Evolutionary conservation across 2,113 vertebrate genomes (phyloP).

Genomic region (Pseudorhombus dupliciocellatus): DNA sequence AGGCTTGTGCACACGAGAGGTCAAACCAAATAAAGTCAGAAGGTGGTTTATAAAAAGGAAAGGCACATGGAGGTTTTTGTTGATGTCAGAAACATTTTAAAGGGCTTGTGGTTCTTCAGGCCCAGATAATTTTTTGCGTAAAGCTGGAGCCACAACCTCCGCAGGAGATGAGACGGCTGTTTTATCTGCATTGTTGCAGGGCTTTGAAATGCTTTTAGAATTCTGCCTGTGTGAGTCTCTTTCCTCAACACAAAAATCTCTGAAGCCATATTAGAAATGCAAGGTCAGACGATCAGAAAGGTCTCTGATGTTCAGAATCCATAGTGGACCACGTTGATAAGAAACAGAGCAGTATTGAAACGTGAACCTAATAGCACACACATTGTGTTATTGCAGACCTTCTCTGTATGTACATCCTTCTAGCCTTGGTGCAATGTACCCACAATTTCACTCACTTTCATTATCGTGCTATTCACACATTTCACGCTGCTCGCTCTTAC

Average conservation of each 20-base stretch:
- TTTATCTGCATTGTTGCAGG: background rate
- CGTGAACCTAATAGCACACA: too few species aligned
- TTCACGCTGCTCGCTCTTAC: slow-evolving; percentile 38
- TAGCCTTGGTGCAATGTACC: background rate
- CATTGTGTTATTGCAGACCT: background rate
- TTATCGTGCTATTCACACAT: slow-evolving; percentile 29
- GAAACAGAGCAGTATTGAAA: too few species aligned
- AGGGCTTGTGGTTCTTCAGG: background rate
- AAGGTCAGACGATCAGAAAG: background rate
- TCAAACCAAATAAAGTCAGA: background rate
- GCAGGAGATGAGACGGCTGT: background rate
- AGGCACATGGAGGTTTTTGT: background rate
- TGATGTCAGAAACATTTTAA: background rate
- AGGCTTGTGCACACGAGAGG: background rate
- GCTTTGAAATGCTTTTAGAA: background rate
- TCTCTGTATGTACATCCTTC: background rate
- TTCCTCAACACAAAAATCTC: background rate
- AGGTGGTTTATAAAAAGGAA: background rate
- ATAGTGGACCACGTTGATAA: background rate
- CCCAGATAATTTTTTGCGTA: background rate
- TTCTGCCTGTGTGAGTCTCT: background rate
- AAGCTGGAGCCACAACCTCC: background rate
- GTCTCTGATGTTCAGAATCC: background rate
- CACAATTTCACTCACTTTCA: slow-evolving; percentile 12
- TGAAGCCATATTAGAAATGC: background rate